Evolutionary conservation across 2,888 invertebrate genomes (phyloP), one percentile per base, ranked within the genome.

Genomic region (Thymelicus acteon): DNA sequence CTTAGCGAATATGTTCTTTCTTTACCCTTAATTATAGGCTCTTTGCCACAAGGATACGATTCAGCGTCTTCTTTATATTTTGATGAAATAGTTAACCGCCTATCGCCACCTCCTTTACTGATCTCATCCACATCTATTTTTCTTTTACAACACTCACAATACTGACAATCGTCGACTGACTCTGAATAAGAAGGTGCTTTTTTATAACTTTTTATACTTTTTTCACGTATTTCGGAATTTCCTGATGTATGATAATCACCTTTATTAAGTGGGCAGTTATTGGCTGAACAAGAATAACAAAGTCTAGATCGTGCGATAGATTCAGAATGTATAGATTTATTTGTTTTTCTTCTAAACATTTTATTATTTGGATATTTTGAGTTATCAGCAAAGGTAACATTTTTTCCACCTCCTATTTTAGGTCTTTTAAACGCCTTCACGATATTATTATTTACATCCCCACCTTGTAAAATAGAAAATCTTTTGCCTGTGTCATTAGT

Each of bases 41-140:
- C 31, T 15, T 60, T 47, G 52, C 60, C 60, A 71, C 40, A 65
- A 31, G 71, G 71, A 15, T 65, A 71, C 44, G 6, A n/a, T 5
- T 62, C 60, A 15, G 15, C 49, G 57, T 54, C 47, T 48, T n/a
- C 37, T 12, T 62, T 66, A 15, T 61, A 40, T 39, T 49, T 49
- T 49, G 48, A 47, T 7, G 60, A 60, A 48, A 19, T 7, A 24
- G 37, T 48, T 13, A 37, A 60, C 13, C 39, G 48, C 49, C 12
- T 49, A 61, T 75, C 74, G 6, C 76, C 74, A 47, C 72, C 71
- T 61, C 72, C 76, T 73, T 74, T 76, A n/a, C 64, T 60, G 40
- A 72, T 67, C 67, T 75, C 74, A 52, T 72, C 71, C 37, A 57
- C 60, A 62, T 74, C 67, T 13, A 75, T 48, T 69, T 72, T 73